Base-by-base conservation (phyloP, 1,140 invertebrate genomes). In the Copidosoma floridanum region DNA sequence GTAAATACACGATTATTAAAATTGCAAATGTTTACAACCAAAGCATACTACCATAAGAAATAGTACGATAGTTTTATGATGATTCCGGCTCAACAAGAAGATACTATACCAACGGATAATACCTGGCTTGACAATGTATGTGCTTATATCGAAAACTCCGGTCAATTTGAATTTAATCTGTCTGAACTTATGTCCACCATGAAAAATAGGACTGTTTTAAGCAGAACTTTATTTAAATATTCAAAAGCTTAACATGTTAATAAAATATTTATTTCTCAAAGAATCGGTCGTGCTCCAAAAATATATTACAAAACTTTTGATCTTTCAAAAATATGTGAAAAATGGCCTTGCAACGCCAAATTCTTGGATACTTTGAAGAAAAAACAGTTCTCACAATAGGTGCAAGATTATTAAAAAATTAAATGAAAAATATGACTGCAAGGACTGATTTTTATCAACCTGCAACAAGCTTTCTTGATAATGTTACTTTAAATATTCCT, bases 401-500 rank as follows among this genome's bases (percentile, higher is more conserved):
- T 3, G 47, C 53, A 44, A 14, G 51, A 32, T 40, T 57, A 16
- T 35, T 51, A 18, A 20, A 26, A 50, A 37, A 12, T 16, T 37
- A 57, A 44, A 35, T 62, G 50, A n/a, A 43, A 20, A 47, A 37
- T 12, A 3, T n/a, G 7, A 37, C 14, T 23, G 56, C 57, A 21
- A 35, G 52, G 12, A 62, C 23, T 35, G 7, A 18, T 8, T 48
- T 12, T 24, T 65, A 61, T 40, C 48, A 53, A 37, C 32, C 59
- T 14, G 18, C 64, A 37, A 18, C 27, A 40, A 48, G 26, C 18
- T 54, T 65, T 54, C 27, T 65, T 18, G 37, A 62, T n/a, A 58
- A 50, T 55, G 41, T 62, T 7, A 56, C 46, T 24, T 40, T 18
- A 14, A 55, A 65, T 16, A 51, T 65, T 52, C 59, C 64, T 14